These are phyloP conservation scores for Brienomyrus brachyistius DNA, from an alignment of 2,113 vertebrate genomes.

Conservation along the genomic window DNA sequence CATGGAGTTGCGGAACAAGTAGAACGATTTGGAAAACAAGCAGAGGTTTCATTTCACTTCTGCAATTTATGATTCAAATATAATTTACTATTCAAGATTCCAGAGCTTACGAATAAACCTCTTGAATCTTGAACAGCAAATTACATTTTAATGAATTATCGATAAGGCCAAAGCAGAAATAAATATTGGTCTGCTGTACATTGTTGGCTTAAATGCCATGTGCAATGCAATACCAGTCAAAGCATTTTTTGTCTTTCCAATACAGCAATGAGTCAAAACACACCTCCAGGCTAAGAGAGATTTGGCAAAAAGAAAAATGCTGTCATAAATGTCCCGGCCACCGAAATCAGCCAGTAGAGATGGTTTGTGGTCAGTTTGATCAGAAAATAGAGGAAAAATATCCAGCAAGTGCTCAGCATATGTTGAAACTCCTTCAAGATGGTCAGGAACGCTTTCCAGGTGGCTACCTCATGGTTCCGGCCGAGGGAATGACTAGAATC, in stretches of 20 bases:
- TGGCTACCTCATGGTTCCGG: neutral
- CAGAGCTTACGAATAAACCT: too few relatives aligned
- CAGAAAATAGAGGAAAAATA: neutral
- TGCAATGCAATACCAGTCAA: neutral
- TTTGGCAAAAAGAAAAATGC: neutral
- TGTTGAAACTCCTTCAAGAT: neutral
- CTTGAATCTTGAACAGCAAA: neutral
- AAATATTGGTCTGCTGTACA: neutral
- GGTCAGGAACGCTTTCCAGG: neutral
- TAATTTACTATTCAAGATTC: too few relatives aligned
- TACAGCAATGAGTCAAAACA: neutral
- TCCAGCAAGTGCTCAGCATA: neutral
- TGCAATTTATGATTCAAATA: neutral
- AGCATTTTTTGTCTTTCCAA: neutral
- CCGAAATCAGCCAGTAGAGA: neutral
- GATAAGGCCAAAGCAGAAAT: neutral
- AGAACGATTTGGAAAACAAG: neutral
- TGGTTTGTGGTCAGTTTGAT: neutral
- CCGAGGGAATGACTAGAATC: neutral
- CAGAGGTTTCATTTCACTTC: neutral
- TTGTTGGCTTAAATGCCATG: neutral
- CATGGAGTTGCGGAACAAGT: neutral
- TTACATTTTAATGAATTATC: neutral
- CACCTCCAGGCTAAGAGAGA: neutral
- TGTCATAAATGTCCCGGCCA: neutral